phyloP scores from a whole-genome alignment of 2,888 invertebrate species.

The Coecobrya sp. region DNA sequence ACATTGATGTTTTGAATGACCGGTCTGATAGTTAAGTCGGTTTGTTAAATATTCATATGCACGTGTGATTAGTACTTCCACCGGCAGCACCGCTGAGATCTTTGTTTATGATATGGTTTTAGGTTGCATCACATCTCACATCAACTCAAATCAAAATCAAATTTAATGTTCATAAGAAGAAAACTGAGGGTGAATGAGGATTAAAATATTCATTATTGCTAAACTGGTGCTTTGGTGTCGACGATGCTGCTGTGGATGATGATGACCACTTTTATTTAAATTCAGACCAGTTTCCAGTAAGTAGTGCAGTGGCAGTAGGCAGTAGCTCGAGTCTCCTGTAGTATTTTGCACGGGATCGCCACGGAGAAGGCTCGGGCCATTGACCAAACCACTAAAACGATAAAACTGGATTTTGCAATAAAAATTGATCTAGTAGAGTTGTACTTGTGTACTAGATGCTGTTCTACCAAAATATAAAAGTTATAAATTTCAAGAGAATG shows the following conservation, averaged over 20 bases:
- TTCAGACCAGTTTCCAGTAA: conserved; percentile 69
- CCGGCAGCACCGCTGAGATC: conserved; percentile 42
- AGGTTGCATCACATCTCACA: conserved; percentile 57
- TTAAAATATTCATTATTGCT: conserved; percentile 73
- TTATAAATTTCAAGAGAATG: conserved; percentile 62
- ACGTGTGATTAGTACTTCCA: conserved; percentile 61
- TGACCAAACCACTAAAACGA: conserved; percentile 74
- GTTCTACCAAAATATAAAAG: conserved; percentile 60
- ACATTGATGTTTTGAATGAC: background rate
- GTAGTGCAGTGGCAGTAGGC: conserved; percentile 29
- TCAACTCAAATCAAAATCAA: conserved; percentile 70
- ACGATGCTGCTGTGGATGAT: background rate
- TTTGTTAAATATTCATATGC: conserved; percentile 64
- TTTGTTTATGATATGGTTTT: conserved; percentile 66
- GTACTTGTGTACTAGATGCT: background rate
- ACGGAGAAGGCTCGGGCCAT: conserved; percentile 78
- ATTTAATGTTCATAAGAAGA: conserved; percentile 58
- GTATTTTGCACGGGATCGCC: conserved; percentile 65
- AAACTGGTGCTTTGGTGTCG: conserved; percentile 59
- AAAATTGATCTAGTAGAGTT: conserved; percentile 77
- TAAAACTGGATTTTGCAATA: conserved; percentile 81
- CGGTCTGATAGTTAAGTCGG: conserved; percentile 19
- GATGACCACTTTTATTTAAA: conserved; percentile 55
- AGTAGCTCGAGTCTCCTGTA: conserved; percentile 44
- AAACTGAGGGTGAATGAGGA: conserved; percentile 56